phyloP scores from a whole-genome alignment of 2,113 vertebrate species.

The Pygoscelis adeliae region DNA sequence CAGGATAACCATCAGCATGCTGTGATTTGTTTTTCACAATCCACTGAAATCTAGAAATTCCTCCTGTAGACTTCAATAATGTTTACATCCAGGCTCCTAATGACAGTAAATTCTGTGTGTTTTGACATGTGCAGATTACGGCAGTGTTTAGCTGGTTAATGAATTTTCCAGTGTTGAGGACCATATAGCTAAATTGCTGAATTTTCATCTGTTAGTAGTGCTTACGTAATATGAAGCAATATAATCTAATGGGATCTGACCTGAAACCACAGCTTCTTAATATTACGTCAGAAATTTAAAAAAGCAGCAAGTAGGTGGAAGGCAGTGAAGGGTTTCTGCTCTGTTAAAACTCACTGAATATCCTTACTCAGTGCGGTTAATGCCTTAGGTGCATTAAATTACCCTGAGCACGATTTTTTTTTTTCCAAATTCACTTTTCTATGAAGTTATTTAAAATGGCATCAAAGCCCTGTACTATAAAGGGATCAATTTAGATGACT shows the following conservation, averaged over 20 bases:
- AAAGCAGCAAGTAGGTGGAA: background rate
- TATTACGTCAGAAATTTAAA: background rate
- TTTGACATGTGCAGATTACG: background rate
- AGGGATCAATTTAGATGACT: conserved; percentile 16
- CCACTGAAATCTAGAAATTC: background rate
- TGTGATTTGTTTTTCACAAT: background rate
- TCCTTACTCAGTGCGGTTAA: background rate
- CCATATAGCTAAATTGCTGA: background rate
- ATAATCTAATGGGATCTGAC: background rate
- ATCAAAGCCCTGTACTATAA: background rate
- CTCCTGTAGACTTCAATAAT: background rate
- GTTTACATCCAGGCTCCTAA: background rate
- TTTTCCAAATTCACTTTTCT: background rate
- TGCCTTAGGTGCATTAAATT: background rate
- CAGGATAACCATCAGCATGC: background rate
- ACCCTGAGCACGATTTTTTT: background rate
- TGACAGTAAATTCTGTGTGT: background rate
- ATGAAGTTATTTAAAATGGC: conserved; percentile 8
- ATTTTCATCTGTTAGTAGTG: background rate
- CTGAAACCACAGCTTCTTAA: background rate
- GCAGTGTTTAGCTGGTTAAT: background rate
- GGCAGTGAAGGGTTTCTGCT: background rate
- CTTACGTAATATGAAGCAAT: background rate
- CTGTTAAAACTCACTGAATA: background rate
- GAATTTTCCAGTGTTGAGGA: background rate